Percentiles rank a stretch among this genome's conserved stretches.
Conservation (phyloP, 2,888 invertebrate genomes). For the Sminthurinus aureus region DNA sequence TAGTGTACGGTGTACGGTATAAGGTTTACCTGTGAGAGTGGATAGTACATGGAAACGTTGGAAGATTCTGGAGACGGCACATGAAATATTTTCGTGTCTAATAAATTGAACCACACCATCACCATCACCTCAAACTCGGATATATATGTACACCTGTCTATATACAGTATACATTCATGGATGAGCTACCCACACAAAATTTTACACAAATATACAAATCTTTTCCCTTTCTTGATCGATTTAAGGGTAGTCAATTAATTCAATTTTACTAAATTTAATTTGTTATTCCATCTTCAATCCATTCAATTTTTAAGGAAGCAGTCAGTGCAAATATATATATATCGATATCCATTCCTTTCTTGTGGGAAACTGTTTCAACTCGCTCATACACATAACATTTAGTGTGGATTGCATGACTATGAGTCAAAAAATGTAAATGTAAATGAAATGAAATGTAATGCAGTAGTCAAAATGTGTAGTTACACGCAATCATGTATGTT, state of each 20-base stretch:
- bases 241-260: background rate
- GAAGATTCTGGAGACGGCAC: too few relatives aligned
- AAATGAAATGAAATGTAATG: too few relatives aligned
- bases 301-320: background rate
- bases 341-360: background rate
- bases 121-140: background rate
- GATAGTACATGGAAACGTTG: too few relatives aligned
- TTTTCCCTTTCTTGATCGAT: too few relatives aligned
- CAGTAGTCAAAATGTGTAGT: background rate
- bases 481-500: background rate
- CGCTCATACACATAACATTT: too few relatives aligned
- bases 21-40: too few relatives aligned
- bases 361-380: too few relatives aligned
- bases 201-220: background rate
- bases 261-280: background rate
- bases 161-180: too few relatives aligned
- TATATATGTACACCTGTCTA: background rate
- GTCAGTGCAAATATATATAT: too few relatives aligned
- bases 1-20: too few relatives aligned
- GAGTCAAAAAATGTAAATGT: too few relatives aligned
- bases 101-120: slow-evolving; percentile 28
- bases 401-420: too few relatives aligned
- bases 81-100: slow-evolving; percentile 11
- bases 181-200: background rate
- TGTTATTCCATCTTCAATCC: background rate